Evolutionary conservation across 1,140 invertebrate genomes (phyloP).

Genomic region (Leptonema lineaticorne): DNA sequence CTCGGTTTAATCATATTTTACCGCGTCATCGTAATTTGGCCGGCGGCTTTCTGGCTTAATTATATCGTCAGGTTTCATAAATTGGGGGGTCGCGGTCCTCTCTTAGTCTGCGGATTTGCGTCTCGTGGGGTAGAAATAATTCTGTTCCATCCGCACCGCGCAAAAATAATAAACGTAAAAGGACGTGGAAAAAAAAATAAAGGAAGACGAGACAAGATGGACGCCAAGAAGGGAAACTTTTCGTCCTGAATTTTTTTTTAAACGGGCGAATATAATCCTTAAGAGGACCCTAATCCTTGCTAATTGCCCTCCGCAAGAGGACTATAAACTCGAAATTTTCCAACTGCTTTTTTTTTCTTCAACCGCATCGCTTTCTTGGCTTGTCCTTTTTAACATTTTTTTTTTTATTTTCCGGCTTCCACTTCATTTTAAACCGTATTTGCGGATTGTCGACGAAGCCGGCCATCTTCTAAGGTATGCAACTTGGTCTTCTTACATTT

Average conservation of each 20-base stretch:
- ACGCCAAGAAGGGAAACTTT: constrained; percentile 12
- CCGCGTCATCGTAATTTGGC: constrained; percentile 7
- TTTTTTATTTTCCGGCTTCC: not conserved
- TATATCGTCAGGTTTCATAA: constrained; percentile 26
- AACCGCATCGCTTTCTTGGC: too few relatives aligned
- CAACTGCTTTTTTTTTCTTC: constrained; percentile 13
- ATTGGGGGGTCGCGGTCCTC: constrained; percentile 12
- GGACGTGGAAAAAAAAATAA: too few relatives aligned
- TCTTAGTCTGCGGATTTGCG: constrained; percentile 23
- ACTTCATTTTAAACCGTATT: too few relatives aligned
- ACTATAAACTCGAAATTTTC: constrained; percentile 22
- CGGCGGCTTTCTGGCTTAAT: constrained; percentile 11
- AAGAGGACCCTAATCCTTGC: constrained; percentile 22
- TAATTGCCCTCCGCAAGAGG: constrained; percentile 21
- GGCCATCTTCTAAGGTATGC: not conserved
- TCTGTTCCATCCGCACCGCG: constrained; percentile 5
- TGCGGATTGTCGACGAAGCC: not conserved
- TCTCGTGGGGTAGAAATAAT: constrained; percentile 11
- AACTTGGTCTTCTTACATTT: constrained; percentile 5
- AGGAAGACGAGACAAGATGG: too few relatives aligned
- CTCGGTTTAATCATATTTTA: constrained; percentile 13
- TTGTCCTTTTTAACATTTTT: not conserved
- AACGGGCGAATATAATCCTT: not conserved
- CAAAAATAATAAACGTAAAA: too few relatives aligned
- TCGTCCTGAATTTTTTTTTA: not conserved